Base-by-base conservation (phyloP, 2,888 invertebrate species). In the Tupiocoris notatus region DNA sequence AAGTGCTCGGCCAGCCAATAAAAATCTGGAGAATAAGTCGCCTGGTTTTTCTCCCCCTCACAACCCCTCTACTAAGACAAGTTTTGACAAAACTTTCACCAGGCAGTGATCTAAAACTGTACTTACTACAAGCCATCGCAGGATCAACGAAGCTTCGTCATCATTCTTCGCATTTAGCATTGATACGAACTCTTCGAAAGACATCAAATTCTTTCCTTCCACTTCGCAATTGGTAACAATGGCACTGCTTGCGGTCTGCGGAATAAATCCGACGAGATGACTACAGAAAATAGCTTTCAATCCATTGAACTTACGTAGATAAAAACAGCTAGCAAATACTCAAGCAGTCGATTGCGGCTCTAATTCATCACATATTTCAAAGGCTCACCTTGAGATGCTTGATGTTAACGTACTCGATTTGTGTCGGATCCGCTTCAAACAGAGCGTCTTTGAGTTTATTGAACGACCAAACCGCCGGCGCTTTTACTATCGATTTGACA, bases 381-480 rank as follows among this genome's bases (percentile, higher is more conserved):
- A n/a, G n/a, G n/a, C 62, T 61, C 68, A 79, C 79, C 65, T 79
- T 78, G 3, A 79, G 54, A 66, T 65, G 74, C 20, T 70, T 66
- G 16, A 79, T 65, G 25, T 24, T 70, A 64, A 79, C 73, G 25
- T 79, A 79, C 24, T 77, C 76, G 17, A 78, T 61, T 20, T 76
- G 66, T 24, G 70, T 39, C 7, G 65, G 54, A 24, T 79, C 76
- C 23, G 7, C 61, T 76, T 68, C 75, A 22, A 80, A 54, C 16
- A 81, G 75, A 21, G 81, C 78, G 58, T 79, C 78, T 79, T 80
- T 81, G 6, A 81, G 54, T 79, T 81, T 81, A 23, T 71, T 75
- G 63, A 81, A 79, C 6, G 81, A 80, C 81, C 81, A 82, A 1
- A 78, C 77, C 0, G 81, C 70, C 17, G 82, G 81, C 54, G 70